A percentile compares a stretch with the other conserved stretches of the same genome.
phyloP scores from a whole-genome alignment of 2,888 invertebrate genomes.

The Lamproptera curius region DNA sequence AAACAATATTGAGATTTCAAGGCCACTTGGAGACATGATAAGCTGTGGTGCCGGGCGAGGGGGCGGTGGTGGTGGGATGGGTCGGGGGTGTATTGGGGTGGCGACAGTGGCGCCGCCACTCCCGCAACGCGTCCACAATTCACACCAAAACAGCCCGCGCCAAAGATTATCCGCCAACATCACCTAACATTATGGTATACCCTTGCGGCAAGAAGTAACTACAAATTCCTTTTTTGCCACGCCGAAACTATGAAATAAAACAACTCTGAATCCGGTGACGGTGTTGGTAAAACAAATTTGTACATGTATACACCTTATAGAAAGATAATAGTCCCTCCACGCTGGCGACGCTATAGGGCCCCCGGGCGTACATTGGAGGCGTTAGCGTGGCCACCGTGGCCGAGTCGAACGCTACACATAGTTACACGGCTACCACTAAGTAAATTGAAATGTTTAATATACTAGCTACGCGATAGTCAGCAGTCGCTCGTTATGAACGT shows the following conservation, averaged over 20 bases:
- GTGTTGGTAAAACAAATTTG: constrained; percentile 66
- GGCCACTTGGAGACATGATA: constrained; percentile 76
- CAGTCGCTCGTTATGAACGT: constrained; percentile 51
- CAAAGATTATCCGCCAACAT: constrained; percentile 65
- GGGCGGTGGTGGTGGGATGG: constrained; percentile 28
- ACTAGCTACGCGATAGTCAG: constrained; percentile 61
- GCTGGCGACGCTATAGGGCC: constrained; percentile 31
- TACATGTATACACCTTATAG: constrained; percentile 58
- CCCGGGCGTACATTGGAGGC: constrained; percentile 10
- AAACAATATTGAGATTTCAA: constrained; percentile 75
- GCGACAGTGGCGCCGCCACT: constrained; percentile 36
- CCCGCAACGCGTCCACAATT: constrained; percentile 39
- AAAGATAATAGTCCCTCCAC: constrained; percentile 28
- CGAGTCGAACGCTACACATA: constrained; percentile 42
- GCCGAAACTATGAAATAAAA: constrained; percentile 66
- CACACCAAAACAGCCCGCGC: constrained; percentile 44
- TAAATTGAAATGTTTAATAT: constrained; percentile 56
- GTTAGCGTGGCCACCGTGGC: constrained; percentile 28
- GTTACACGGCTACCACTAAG: constrained; percentile 59
- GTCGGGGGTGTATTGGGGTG: constrained; percentile 20
- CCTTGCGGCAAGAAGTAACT: constrained; percentile 71
- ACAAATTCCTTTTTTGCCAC: constrained; percentile 47
- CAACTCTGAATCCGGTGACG: constrained; percentile 50
- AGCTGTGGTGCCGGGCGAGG: constrained; percentile 53
- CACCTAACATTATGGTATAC: constrained; percentile 67